These are phyloP conservation scores for Oryzias dopingdopingensis DNA, from an alignment of 2,797 vertebrate genomes.

Conservation along the genomic window DNA sequence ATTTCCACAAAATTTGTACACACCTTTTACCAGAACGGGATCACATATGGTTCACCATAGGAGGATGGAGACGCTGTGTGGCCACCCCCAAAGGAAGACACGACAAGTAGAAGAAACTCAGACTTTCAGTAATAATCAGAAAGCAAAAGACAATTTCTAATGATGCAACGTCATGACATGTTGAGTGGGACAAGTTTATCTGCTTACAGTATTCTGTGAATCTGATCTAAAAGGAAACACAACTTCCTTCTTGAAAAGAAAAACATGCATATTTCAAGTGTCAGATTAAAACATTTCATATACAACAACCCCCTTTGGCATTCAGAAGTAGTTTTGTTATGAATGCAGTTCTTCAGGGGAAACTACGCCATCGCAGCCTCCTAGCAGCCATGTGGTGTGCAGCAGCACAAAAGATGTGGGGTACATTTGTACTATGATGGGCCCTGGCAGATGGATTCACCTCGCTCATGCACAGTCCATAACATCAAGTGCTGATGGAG, in stretches of 20 bases:
- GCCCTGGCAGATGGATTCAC: conserved; percentile 31
- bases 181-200: no score
- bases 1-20: no score
- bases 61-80: no score
- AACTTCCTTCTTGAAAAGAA: conserved; percentile 5
- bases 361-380: conserved; percentile 49
- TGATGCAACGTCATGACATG: no score
- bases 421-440: conserved; percentile 19
- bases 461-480: conserved; percentile 45
- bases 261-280: conserved; percentile 31
- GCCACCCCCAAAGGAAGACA: no score
- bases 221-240: conserved; percentile 20
- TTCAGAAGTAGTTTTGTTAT: conserved; percentile 61
- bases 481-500: conserved; percentile 83
- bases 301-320: conserved; percentile 21
- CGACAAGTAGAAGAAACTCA: no score
- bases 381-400: conserved; percentile 63
- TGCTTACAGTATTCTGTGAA: not conserved
- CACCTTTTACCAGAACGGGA: no score
- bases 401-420: conserved; percentile 26
- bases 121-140: no score
- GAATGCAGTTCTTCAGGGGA: conserved; percentile 48
- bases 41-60: no score
- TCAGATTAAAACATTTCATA: conserved; percentile 22
- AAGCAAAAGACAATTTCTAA: no score